Conservation (phyloP, 2,113 vertebrate genomes). For the Tricholaema leucomelas region DNA sequence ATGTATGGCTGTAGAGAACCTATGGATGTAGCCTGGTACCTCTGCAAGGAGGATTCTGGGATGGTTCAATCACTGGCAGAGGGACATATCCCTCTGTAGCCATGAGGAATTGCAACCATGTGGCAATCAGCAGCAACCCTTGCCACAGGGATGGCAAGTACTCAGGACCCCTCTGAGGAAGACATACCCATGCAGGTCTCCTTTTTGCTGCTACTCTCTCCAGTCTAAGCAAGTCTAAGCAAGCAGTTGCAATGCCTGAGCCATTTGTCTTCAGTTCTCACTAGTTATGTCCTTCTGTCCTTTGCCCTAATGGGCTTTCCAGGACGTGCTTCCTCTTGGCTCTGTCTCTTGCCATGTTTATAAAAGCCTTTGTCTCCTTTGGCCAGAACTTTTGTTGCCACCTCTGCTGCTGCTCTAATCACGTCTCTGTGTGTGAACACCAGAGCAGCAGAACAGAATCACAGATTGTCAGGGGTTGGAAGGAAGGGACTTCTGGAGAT, state of each 20-base stretch:
- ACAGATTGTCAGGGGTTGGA: no score
- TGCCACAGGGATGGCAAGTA: fast-evolving
- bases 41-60: not conserved
- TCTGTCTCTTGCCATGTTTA: not conserved
- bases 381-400: not conserved
- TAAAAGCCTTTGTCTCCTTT: not conserved
- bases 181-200: not conserved
- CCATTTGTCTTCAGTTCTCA: not conserved
- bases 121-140: not conserved
- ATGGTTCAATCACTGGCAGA: not conserved
- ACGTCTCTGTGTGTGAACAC: not conserved
- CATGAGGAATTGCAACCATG: not conserved
- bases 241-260: not conserved
- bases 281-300: not conserved
- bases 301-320: not conserved
- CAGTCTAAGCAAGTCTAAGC: not conserved
- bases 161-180: not conserved
- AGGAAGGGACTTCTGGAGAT: no score
- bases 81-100: not conserved
- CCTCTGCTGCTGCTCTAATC: not conserved
- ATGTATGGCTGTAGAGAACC: fast-evolving
- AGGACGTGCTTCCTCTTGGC: slow-evolving; percentile 6
- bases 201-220: not conserved
- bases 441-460: not conserved
- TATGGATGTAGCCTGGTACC: not conserved